These are phyloP conservation scores for Epinotia ramella DNA, from an alignment of 2,888 invertebrate genomes.

Conservation along the genomic window DNA sequence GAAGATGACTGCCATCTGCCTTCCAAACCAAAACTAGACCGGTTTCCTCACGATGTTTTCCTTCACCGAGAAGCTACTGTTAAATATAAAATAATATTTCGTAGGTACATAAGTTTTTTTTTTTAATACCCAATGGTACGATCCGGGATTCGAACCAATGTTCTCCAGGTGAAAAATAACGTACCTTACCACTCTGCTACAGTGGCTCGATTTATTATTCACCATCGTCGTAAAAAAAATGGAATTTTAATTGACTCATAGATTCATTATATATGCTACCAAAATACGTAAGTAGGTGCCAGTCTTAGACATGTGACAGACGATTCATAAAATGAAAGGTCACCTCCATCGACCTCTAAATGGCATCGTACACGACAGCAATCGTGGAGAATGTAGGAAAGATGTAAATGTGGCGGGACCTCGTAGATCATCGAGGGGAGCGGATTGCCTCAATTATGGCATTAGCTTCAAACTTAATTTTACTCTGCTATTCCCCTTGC, in stretches of 20 bases:
- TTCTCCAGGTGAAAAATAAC: too few relatives aligned
- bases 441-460: slow-evolving; percentile 83
- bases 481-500: slow-evolving; percentile 64
- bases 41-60: too few relatives aligned
- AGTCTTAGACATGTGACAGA: not conserved
- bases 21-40: too few relatives aligned
- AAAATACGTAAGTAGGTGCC: not conserved
- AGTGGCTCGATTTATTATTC: not conserved
- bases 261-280: not conserved
- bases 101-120: too few relatives aligned
- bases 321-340: slow-evolving; percentile 37
- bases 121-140: too few relatives aligned
- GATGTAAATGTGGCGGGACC: slow-evolving; percentile 69
- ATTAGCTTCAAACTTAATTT: slow-evolving; percentile 82
- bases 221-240: not conserved
- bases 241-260: not conserved
- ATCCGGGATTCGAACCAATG: too few relatives aligned
- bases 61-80: too few relatives aligned
- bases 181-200: too few relatives aligned
- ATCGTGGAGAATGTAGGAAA: slow-evolving; percentile 66
- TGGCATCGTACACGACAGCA: slow-evolving; percentile 36
- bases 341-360: slow-evolving; percentile 35
- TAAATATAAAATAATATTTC: too few relatives aligned
- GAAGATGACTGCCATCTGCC: too few relatives aligned
- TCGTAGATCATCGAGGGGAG: slow-evolving; percentile 79